These are phyloP conservation scores for Anser cygnoides DNA, from an alignment of 2,113 vertebrate genomes.

Conservation along the genomic window DNA sequence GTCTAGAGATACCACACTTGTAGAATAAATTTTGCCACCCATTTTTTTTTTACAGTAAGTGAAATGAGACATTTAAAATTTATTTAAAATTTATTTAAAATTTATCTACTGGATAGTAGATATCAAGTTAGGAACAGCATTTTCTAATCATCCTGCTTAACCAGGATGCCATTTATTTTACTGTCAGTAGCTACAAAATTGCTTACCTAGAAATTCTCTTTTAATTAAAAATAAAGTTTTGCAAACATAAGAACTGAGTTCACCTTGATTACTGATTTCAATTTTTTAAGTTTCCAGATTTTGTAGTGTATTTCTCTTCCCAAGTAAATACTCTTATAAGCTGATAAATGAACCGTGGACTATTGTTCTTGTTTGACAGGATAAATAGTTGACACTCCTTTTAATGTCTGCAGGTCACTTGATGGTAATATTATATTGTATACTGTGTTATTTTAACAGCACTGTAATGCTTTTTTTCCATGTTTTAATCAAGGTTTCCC, in stretches of 20 bases:
- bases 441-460: not conserved
- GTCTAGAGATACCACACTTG: not conserved
- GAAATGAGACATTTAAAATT: not conserved
- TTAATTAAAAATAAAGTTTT: not conserved
- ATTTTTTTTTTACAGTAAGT: not conserved
- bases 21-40: not conserved
- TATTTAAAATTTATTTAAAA: not conserved
- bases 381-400: not conserved
- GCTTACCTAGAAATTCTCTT: not conserved
- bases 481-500: constrained; percentile 71
- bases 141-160: not conserved
- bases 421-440: not conserved
- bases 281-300: not conserved
- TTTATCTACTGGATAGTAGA: not conserved
- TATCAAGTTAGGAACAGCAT: not conserved
- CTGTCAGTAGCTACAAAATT: not conserved
- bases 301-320: not conserved
- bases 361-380: not conserved
- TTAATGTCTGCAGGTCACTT: not conserved
- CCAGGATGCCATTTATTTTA: not conserved
- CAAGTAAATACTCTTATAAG: not conserved
- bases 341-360: not conserved
- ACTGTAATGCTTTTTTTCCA: not conserved
- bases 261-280: not conserved
- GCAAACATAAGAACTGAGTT: not conserved